Evolutionary conservation across 2,888 invertebrate genomes (phyloP).

Genomic region (Eilema griseolum): DNA sequence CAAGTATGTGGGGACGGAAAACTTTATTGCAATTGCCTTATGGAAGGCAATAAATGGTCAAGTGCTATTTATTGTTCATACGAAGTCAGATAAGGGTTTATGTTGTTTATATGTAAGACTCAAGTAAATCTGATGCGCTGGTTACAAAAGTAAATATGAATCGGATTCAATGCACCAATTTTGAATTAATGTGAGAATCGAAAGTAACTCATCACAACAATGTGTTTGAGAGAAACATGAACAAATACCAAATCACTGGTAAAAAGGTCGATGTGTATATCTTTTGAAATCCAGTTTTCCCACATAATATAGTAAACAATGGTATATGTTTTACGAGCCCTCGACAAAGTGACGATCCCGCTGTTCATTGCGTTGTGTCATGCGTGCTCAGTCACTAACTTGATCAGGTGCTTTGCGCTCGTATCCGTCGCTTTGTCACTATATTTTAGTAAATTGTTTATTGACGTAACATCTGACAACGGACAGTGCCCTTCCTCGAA

Average conservation of each 20-base stretch:
- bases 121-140: not conserved
- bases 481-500: slow-evolving; percentile 52
- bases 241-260: slow-evolving; percentile 43
- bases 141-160: slow-evolving; percentile 1
- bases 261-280: slow-evolving; percentile 67
- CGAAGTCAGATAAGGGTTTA: not conserved
- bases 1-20: not conserved
- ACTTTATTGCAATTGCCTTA: not conserved
- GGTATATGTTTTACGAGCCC: slow-evolving; percentile 76
- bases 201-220: slow-evolving; percentile 47
- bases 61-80: slow-evolving; percentile 15
- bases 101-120: not conserved
- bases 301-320: slow-evolving; percentile 75
- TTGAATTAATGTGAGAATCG: slow-evolving; percentile 40
- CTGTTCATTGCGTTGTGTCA: slow-evolving; percentile 59
- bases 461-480: slow-evolving; percentile 58
- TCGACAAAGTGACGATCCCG: slow-evolving; percentile 60
- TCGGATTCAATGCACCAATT: not conserved
- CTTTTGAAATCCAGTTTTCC: slow-evolving; percentile 78
- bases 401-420: slow-evolving; percentile 69
- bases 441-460: slow-evolving; percentile 55
- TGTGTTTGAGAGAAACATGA: slow-evolving; percentile 42
- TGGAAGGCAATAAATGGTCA: not conserved
- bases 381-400: slow-evolving; percentile 68
- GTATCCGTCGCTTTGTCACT: slow-evolving; percentile 61